A percentile compares a stretch with the other conserved stretches of the same genome.
These are phyloP conservation scores for Pseudobourletiella spinata DNA, from an alignment of 1,140 invertebrate genomes.

Conservation along the genomic window DNA sequence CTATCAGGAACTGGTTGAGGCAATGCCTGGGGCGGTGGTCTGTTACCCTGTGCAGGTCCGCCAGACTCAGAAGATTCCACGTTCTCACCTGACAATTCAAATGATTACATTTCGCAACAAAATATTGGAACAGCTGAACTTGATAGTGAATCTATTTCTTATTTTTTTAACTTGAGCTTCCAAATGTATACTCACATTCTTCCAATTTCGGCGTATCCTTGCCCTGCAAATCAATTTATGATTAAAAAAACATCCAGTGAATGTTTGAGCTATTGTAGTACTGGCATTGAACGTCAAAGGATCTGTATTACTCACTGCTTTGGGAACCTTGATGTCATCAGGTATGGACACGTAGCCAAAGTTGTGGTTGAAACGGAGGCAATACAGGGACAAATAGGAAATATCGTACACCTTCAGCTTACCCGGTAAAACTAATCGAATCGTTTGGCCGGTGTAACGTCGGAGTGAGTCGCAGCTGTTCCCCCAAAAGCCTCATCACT, in stretches of 20 bases:
- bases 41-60: no score
- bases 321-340: constrained; percentile 17
- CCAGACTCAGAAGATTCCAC: no score
- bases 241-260: neutral
- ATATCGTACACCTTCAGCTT: constrained; percentile 33
- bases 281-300: neutral
- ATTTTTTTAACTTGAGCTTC: neutral
- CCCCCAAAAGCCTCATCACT: no score
- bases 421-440: constrained; percentile 22
- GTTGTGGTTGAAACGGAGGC: constrained; percentile 33
- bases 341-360: constrained; percentile 32
- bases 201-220: constrained; percentile 7
- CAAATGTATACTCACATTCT: constrained; percentile 13
- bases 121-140: neutral
- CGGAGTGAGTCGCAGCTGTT: constrained; percentile 21
- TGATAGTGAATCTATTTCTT: no score
- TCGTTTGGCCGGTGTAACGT: constrained; percentile 21
- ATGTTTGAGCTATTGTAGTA: neutral
- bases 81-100: neutral
- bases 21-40: no score
- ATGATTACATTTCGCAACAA: neutral
- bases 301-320: constrained; percentile 2
- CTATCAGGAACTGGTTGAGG: no score
- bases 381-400: constrained; percentile 29
- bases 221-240: constrained; percentile 1